Conservation (phyloP, 2,888 invertebrate genomes). For the Ramazzottius varieornatus region DNA sequence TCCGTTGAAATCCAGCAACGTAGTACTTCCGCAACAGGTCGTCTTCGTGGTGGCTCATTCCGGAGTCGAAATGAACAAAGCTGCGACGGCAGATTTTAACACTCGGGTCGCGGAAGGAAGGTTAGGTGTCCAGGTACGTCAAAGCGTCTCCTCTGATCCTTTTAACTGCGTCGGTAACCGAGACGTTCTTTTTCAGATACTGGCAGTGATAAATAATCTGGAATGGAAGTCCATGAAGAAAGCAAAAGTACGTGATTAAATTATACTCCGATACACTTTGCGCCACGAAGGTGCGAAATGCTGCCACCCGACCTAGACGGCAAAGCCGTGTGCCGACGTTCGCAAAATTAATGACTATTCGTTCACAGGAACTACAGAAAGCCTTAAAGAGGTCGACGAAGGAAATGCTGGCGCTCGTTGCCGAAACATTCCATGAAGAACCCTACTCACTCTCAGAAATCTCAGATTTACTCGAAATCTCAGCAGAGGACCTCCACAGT, state of each 20-base stretch:
- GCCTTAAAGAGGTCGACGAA: conserved; percentile 34
- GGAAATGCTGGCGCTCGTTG: conserved; percentile 42
- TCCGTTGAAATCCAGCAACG: conserved; percentile 47
- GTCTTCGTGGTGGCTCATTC: conserved; percentile 83
- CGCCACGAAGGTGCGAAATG: no score
- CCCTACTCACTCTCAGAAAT: conserved; percentile 43
- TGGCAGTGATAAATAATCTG: conserved; percentile 35
- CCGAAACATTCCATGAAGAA: conserved; percentile 34
- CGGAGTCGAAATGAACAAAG: conserved; percentile 55
- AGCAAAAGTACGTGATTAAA: no score
- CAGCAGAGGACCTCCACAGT: conserved; percentile 35
- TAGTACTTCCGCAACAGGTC: conserved; percentile 51
- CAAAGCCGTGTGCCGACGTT: no score
- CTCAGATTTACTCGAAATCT: conserved; percentile 19
- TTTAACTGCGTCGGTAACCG: no score
- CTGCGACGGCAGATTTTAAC: conserved; percentile 65
- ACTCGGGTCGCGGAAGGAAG: conserved; percentile 78
- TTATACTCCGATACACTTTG: no score
- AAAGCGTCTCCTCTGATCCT: no score
- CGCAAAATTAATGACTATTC: no score
- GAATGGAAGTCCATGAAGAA: conserved; percentile 38
- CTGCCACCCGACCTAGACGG: no score
- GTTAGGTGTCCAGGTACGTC: no score
- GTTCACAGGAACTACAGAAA: conserved; percentile 37
- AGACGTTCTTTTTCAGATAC: conserved; percentile 26